phyloP scores from a whole-genome alignment of 2,888 invertebrate genomes.

The Deroplatys truncata region DNA sequence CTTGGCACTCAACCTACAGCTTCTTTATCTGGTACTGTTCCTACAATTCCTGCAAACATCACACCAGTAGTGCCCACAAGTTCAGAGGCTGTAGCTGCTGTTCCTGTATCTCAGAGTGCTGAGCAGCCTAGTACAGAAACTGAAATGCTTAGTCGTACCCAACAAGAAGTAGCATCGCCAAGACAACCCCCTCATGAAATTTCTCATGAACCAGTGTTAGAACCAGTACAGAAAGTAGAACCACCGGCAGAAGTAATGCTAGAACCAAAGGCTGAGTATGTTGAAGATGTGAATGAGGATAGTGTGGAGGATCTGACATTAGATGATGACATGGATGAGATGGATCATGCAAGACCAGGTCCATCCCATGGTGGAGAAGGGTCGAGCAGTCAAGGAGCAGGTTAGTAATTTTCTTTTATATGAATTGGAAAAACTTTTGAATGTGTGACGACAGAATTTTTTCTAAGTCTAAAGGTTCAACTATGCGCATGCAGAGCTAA shows the following conservation, averaged over 20 bases:
- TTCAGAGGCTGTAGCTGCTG: slow-evolving; percentile 1
- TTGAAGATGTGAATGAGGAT: slow-evolving; percentile 63
- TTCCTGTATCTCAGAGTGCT: neutral
- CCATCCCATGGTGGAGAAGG: slow-evolving; percentile 49
- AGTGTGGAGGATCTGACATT: slow-evolving; percentile 81
- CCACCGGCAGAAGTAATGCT: slow-evolving; percentile 44
- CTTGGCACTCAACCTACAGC: slow-evolving; percentile 33
- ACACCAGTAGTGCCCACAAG: slow-evolving; percentile 41
- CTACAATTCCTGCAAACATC: slow-evolving; percentile 43
- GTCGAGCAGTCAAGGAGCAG: slow-evolving; percentile 49
- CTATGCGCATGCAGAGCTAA: too few relatives aligned
- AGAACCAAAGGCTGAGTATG: slow-evolving; percentile 73
- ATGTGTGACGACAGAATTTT: too few relatives aligned
- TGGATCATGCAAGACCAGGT: slow-evolving; percentile 64
- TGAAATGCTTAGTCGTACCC: neutral
- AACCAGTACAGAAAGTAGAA: slow-evolving; percentile 26
- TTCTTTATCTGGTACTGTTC: slow-evolving; percentile 37
- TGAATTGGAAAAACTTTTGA: neutral
- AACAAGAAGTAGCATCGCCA: slow-evolving; percentile 18
- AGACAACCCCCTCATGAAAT: slow-evolving; percentile 4
- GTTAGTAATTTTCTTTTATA: slow-evolving; percentile 34
- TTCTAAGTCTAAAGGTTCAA: too few relatives aligned
- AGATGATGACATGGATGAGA: slow-evolving; percentile 65
- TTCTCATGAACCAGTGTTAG: slow-evolving; percentile 22
- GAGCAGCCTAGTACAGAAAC: neutral